These are phyloP conservation scores for Drosophila equinoxialis DNA, from an alignment of 1,140 invertebrate genomes.

Conservation along the genomic window DNA sequence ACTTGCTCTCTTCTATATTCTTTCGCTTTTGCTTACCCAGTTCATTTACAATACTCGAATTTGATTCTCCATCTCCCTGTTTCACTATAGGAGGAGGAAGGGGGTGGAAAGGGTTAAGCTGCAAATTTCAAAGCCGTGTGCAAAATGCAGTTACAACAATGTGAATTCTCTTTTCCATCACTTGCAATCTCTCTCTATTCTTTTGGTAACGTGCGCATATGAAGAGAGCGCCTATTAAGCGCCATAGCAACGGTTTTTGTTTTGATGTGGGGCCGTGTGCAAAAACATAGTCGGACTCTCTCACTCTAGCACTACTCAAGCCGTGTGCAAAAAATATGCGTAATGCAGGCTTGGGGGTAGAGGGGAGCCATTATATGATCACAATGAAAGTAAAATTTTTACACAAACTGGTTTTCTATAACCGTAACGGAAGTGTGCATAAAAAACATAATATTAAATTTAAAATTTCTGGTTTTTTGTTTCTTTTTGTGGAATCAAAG, in stretches of 20 bases:
- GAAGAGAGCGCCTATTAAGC: conserved; percentile 15
- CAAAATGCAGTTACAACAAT: conserved; percentile 50
- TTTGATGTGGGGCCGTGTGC: conserved; percentile 71
- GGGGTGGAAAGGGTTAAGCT: not conserved
- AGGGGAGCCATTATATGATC: conserved; percentile 10
- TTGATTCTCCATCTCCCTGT: not conserved
- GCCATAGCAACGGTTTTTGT: conserved; percentile 76
- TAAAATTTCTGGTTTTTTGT: conserved; percentile 33
- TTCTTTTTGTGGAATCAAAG: not conserved
- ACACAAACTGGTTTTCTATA: conserved; percentile 47
- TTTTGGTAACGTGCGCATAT: conserved; percentile 62
- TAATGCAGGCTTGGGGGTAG: conserved; percentile 11
- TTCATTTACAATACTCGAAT: conserved; percentile 44
- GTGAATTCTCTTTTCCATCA: not conserved
- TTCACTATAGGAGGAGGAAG: not conserved
- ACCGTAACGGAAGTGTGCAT: conserved; percentile 34
- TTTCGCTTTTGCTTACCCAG: conserved; percentile 24
- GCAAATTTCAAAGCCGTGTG: conserved; percentile 37
- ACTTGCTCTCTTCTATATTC: not conserved
- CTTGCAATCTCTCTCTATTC: conserved; percentile 11
- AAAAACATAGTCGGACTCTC: conserved; percentile 42
- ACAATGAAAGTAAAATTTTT: conserved; percentile 38
- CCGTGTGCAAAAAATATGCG: conserved; percentile 66
- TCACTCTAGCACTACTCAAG: conserved; percentile 26
- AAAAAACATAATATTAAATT: conserved; percentile 17